A percentile compares a stretch with the other conserved stretches of the same genome.
These are phyloP conservation scores for Propsilocerus akamusi DNA, from an alignment of 1,140 invertebrate genomes.

Conservation along the genomic window DNA sequence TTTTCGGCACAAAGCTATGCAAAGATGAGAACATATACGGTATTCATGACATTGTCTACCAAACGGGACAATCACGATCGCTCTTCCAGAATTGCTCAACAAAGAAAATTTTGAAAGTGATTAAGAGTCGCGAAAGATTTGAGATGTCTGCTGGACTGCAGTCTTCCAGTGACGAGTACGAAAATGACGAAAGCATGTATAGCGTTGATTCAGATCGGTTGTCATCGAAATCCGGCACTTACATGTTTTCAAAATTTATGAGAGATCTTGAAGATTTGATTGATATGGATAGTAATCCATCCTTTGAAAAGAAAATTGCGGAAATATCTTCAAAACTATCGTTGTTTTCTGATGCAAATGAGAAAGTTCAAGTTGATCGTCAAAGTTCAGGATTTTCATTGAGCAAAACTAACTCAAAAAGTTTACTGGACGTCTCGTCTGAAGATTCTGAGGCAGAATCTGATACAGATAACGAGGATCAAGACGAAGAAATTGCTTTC, in stretches of 20 bases:
- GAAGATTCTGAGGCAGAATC: conserved; percentile 8
- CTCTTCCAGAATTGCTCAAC: neutral
- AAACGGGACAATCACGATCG: neutral
- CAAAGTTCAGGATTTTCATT: conserved; percentile 5
- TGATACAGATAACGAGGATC: conserved; percentile 4
- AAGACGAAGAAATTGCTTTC: conserved; percentile 4
- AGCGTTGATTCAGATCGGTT: neutral
- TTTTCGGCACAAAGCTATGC: neutral
- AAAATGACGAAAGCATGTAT: neutral
- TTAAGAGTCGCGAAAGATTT: neutral
- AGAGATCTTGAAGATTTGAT: conserved; percentile 3
- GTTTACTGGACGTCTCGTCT: conserved; percentile 7
- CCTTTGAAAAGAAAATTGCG: neutral
- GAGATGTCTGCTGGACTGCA: neutral
- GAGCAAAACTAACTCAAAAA: conserved; percentile 7
- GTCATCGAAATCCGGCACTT: neutral
- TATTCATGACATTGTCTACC: neutral
- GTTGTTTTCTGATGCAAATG: conserved; percentile 6
- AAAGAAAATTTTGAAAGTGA: neutral
- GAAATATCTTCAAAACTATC: conserved; percentile 5
- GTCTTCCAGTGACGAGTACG: neutral
- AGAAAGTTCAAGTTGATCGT: conserved; percentile 9
- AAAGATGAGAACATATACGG: neutral
- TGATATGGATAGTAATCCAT: neutral
- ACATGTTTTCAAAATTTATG: conserved; percentile 6